These are phyloP conservation scores for Ophiodon elongatus DNA, from an alignment of 2,113 vertebrate species.

Conservation along the genomic window DNA sequence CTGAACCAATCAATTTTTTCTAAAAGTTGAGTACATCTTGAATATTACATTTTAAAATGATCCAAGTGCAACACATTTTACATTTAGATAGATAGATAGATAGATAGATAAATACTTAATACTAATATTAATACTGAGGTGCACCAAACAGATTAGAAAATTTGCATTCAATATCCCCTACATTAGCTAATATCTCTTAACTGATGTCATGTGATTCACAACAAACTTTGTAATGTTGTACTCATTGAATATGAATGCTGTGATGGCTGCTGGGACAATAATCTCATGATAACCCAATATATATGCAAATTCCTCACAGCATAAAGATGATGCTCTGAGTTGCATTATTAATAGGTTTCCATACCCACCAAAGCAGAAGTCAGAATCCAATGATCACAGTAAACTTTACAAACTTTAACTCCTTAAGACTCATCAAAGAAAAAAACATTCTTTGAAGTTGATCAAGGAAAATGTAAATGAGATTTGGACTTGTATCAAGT, in stretches of 20 bases:
- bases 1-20: background rate
- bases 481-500: conserved; percentile 46
- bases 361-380: conserved; percentile 55
- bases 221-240: conserved; percentile 36
- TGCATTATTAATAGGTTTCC: conserved; percentile 74
- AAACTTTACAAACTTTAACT: conserved; percentile 53
- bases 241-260: conserved; percentile 51
- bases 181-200: conserved; percentile 29
- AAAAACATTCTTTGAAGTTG: conserved; percentile 55
- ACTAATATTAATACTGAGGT: background rate
- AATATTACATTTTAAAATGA: background rate
- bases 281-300: conserved; percentile 71
- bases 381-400: conserved; percentile 53
- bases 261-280: conserved; percentile 44
- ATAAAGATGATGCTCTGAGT: conserved; percentile 59
- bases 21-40: background rate
- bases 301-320: conserved; percentile 69
- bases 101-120: too few species aligned
- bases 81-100: too few species aligned
- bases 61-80: background rate
- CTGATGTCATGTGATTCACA: conserved; percentile 31
- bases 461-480: conserved; percentile 63
- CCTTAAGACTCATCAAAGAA: conserved; percentile 58
- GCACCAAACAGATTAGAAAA: background rate
- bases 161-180: conserved; percentile 2